Evolutionary conservation across 2,888 invertebrate genomes (phyloP), one percentile per base, ranked within the genome.

Genomic region (Meganola albula): DNA sequence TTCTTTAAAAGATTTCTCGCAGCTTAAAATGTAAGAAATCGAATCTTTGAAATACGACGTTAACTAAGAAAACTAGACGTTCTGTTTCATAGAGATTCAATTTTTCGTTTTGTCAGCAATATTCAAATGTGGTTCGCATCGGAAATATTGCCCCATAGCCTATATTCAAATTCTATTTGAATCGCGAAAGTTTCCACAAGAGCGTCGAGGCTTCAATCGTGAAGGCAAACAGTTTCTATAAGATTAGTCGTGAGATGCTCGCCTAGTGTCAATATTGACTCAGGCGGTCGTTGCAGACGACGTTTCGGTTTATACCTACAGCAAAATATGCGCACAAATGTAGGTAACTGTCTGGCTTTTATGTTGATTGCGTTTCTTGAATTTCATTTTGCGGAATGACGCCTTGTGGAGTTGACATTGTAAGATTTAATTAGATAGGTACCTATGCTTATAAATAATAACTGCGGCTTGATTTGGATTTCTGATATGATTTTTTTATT

Each of bases 201-300:
- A 73, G 65, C 67, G 63, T 62, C 48, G 71, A 73, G 67, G 73
- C 76, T 74, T 77, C 76, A 74, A 77, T 77, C 76, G 71, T 53
- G 63, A 69, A 72, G 44, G 77, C 74, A 80, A 80, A 80, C 76
- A 80, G 74, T 78, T 76, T 79, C 77, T 75, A 80, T 78, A 77
- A 79, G 80, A 79, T 80, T 80, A 80, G 76, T 74, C 71, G 74
- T 62, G 62, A 69, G 74, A 74, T 74, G 74, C 74, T 73, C 64
- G 63, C 54, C 62, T 57, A 50, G 50, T 66, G 75, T 77, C 76
- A 79, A 80, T 80, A 77, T 78, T 77, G 74, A 74, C 73, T 62
- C 54, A 53, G 61, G 53, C 55, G 48, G 58, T 54, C 49, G 52
- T 37, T 51, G 53, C 47, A 54, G 54, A 44, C 54, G 45, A 34